A percentile compares a stretch with the other conserved stretches of the same genome.
Evolutionary conservation across 1,140 invertebrate genomes (phyloP).

Genomic region (Dolichoris vasculosae): DNA sequence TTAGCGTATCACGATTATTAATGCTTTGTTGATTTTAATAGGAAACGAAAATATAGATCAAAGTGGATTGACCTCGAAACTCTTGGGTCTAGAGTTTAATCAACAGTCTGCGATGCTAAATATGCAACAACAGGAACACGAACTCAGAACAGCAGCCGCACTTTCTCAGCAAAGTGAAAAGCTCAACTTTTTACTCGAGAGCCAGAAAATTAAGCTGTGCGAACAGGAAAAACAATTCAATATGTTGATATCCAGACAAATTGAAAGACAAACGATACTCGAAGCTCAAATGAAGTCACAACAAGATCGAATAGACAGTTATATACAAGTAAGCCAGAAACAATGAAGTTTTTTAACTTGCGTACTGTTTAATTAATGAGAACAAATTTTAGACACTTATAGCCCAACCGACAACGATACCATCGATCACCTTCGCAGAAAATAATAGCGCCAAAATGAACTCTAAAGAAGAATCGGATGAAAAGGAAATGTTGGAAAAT

Average conservation of each 20-base stretch:
- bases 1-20: slow-evolving; percentile 9
- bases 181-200: slow-evolving; percentile 59
- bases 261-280: slow-evolving; percentile 64
- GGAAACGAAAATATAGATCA: background rate
- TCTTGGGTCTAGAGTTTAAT: slow-evolving; percentile 61
- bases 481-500: slow-evolving; percentile 58
- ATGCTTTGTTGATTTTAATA: slow-evolving; percentile 20
- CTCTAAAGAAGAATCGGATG: slow-evolving; percentile 47
- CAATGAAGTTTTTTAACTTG: too few relatives aligned
- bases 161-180: slow-evolving; percentile 66
- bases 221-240: slow-evolving; percentile 68
- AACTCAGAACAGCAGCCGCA: slow-evolving; percentile 60
- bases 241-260: slow-evolving; percentile 62
- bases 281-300: slow-evolving; percentile 69
- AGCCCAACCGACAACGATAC: slow-evolving; percentile 59
- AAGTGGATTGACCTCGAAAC: slow-evolving; percentile 50
- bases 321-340: slow-evolving; percentile 61
- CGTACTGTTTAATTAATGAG: too few relatives aligned
- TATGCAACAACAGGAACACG: slow-evolving; percentile 68
- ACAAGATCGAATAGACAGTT: slow-evolving; percentile 66
- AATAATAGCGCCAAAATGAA: slow-evolving; percentile 51
- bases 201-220: slow-evolving; percentile 59
- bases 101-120: slow-evolving; percentile 62
- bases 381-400: slow-evolving; percentile 58
- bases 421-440: slow-evolving; percentile 37